Base-by-base conservation (phyloP, 2,797 vertebrate species). In the Acipenser ruthenus region DNA sequence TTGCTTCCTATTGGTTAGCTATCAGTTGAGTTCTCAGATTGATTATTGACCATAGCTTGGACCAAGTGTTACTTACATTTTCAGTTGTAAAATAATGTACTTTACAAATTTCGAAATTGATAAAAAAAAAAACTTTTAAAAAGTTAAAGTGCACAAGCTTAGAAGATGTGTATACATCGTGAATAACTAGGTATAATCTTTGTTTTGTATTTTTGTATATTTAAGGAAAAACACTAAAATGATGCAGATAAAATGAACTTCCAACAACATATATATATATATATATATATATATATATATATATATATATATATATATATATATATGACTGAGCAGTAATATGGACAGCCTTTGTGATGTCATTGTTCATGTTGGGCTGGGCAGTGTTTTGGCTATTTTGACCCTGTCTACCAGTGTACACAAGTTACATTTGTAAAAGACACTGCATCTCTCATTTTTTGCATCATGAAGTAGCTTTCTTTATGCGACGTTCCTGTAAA, bases 181-280 rank as follows among this genome's bases (percentile, higher is more conserved):
- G 70, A 80, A 83, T 82, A 80, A 82, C 76, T 76, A 52, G 74
- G 49, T 69, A 76, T 77, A 49, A 76, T 77, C 84, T 92, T 88
- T 88, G 87, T 89, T 93, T 93, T 93, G 85, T 91, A 89, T 90
- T 90, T 91, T 92, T 92, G 85, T 91, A 90, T 84, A 87, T 85
- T 87, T 84, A 88, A 66, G 79, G 76, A 89, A 80, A 83, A 82
- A 70, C 72, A 79, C 76, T 75, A 74, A 73, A 78, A 86, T 79
- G 77, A 80, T 69, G 84, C 87, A 75, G 75, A 74, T 53, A 66
- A 70, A 62, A 53, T 67, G 12, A 67, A 71, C 72, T 80, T 73
- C 77, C 71, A 68, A 10, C 75, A 49, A 50, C 15, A 12, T 69
- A 66, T 69, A 65, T 68, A 61, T 49, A 64, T 66, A 69, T 71